Evolutionary conservation across 2,797 vertebrate genomes (phyloP), one percentile per base, ranked within the genome.

Genomic region (Schizothorax lantsangensis): DNA sequence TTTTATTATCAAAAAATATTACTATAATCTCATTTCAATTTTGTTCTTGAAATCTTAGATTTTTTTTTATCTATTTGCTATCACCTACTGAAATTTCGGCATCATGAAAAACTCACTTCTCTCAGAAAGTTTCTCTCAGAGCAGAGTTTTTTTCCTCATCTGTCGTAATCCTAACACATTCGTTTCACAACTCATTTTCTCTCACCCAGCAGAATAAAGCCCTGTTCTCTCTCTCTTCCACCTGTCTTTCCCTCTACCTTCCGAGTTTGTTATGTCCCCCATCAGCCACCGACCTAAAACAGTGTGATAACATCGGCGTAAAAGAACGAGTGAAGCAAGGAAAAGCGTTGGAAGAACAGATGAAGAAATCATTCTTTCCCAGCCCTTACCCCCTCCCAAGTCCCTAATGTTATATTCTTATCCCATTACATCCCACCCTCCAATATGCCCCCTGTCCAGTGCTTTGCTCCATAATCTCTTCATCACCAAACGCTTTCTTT

Each of bases 111-210:
- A 36, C 15, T 4, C 47, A 23, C 33, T 72, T 49, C 19, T 64
- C 47, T 7, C 26, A 33, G 40, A 84, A 54, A 78, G 57, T 26
- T 78, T 69, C 66, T 36, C 66, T 71, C 66, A 71, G 33, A 71
- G 66, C 33, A 49, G 11, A 54, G 49, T 40, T 14, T 11, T 88
- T 91, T 91, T 92, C 88, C 47, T 85, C 85, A 88, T 88, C 88
- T 88, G 88, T 33, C 7, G n/a, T 69, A 26, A 64, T 92, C 90
- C 79, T 91, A 89, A 89, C 92, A 91, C 80, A 79, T 30, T 77
- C 45, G 6, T 71, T 85, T 84, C 23, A 77, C 45, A 75, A 10
- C 36, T 78, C 83, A 72, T 5, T 45, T 15, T 62, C 79, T 68
- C 82, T 71, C 54, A 68, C 73, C 47, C 49, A 64, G 17, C 11